phyloP scores from a whole-genome alignment of 2,113 vertebrate genomes.

The Willisornis vidua region DNA sequence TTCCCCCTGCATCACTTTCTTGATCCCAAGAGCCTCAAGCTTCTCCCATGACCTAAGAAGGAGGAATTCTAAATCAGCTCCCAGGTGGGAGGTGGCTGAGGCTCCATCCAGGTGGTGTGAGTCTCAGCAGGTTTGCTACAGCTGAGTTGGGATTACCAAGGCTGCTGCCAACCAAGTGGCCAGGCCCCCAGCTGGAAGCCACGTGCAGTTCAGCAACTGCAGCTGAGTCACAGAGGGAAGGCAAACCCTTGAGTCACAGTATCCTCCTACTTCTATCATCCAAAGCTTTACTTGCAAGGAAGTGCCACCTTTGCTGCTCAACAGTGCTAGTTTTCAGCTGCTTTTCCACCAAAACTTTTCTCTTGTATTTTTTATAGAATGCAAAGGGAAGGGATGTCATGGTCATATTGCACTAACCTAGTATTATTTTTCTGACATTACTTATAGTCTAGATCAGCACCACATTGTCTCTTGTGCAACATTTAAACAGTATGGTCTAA shows the following conservation, averaged over 20 bases:
- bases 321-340: rapidly evolving
- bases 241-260: not conserved
- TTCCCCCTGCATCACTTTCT: not conserved
- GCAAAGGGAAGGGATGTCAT: not conserved
- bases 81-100: not conserved
- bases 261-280: not conserved
- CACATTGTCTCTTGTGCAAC: not conserved
- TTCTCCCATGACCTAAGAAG: not conserved
- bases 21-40: not conserved
- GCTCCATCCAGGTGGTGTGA: not conserved
- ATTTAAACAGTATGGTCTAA: not conserved
- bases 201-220: not conserved
- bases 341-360: not conserved
- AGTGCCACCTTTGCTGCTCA: not conserved
- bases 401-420: not conserved
- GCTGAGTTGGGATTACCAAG: not conserved
- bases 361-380: rapidly evolving
- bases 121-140: not conserved
- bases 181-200: not conserved
- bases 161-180: not conserved
- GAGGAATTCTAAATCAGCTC: not conserved
- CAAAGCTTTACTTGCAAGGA: not conserved
- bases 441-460: not conserved
- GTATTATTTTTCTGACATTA: not conserved
- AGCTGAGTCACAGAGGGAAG: not conserved